These are phyloP conservation scores for Siderastrea radians DNA, from an alignment of 92 coral and sea anemone species.

Conservation along the genomic window DNA sequence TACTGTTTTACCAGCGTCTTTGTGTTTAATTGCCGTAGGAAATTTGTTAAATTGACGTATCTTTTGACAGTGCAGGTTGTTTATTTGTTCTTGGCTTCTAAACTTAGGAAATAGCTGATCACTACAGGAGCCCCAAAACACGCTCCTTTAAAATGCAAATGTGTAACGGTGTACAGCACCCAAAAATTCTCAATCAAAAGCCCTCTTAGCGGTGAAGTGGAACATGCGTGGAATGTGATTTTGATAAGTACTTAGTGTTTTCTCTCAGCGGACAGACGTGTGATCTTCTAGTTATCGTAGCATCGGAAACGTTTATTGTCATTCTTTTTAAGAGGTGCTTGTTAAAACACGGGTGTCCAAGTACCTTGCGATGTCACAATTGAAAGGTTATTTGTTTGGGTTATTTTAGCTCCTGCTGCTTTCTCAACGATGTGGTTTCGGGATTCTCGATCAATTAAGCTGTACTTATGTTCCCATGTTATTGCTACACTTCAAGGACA, in stretches of 20 bases:
- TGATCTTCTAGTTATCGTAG: not conserved
- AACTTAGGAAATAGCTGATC: too few species aligned
- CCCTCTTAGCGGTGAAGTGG: not conserved
- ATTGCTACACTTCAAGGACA: not conserved
- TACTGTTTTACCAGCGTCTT: not conserved
- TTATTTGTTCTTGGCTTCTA: too few species aligned
- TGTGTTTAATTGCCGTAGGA: slow-evolving; percentile 12
- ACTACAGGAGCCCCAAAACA: not conserved
- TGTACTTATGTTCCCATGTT: not conserved
- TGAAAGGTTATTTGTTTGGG: slow-evolving; percentile 19
- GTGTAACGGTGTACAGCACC: too few species aligned
- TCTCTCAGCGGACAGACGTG: not conserved
- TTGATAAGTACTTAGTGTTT: not conserved
- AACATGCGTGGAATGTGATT: not conserved
- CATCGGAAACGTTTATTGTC: slow-evolving; percentile 10
- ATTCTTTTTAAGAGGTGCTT: slow-evolving; percentile 22
- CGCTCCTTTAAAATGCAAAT: not conserved
- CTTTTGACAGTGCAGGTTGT: not conserved
- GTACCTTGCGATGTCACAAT: not conserved
- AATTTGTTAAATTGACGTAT: not conserved
- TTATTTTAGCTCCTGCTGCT: slow-evolving; percentile 35
- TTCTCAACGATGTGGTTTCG: slow-evolving; percentile 36
- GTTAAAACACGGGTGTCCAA: slow-evolving; percentile 2
- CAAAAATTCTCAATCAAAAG: not conserved
- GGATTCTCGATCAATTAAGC: slow-evolving; percentile 12